phyloP scores from a whole-genome alignment of 1,140 invertebrate genomes.

The Cephus cinctus region DNA sequence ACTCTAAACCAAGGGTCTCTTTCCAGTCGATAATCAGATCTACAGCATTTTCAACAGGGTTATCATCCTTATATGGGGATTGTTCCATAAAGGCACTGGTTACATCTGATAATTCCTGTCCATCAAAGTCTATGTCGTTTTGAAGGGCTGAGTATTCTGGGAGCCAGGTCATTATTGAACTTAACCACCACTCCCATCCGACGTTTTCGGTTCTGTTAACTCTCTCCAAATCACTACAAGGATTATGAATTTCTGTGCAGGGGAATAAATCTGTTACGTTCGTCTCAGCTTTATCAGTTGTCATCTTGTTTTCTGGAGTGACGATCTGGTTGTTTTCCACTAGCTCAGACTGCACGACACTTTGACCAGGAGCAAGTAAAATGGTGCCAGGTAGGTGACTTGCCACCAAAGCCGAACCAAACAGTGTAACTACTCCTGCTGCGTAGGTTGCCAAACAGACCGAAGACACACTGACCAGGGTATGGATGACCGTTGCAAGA shows the following conservation, averaged over 20 bases:
- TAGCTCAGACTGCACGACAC: background rate
- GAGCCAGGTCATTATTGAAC: slow-evolving; percentile 54
- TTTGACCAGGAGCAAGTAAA: slow-evolving; percentile 24
- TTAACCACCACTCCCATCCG: slow-evolving; percentile 54
- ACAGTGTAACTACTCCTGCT: slow-evolving; percentile 67
- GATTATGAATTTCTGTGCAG: slow-evolving; percentile 1
- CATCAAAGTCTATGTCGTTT: background rate
- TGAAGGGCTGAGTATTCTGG: slow-evolving; percentile 35
- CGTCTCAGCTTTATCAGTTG: background rate
- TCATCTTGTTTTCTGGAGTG: background rate
- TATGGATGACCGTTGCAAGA: slow-evolving; percentile 55
- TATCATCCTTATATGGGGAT: slow-evolving; percentile 3
- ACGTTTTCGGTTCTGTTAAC: slow-evolving; percentile 20
- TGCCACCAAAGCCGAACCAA: slow-evolving; percentile 68
- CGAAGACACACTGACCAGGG: slow-evolving; percentile 62
- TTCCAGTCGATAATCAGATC: slow-evolving; percentile 35
- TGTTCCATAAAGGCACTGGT: background rate
- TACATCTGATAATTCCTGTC: background rate
- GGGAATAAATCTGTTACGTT: background rate
- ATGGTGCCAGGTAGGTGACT: slow-evolving; percentile 59
- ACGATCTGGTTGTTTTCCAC: background rate
- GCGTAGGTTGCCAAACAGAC: slow-evolving; percentile 72
- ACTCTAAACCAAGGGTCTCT: slow-evolving; percentile 28
- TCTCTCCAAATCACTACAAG: background rate
- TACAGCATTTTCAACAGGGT: slow-evolving; percentile 15